A percentile compares a stretch with the other conserved stretches of the same genome.
Conservation (phyloP, 1,140 invertebrate genomes). For the Trypoxylus dichotomus region DNA sequence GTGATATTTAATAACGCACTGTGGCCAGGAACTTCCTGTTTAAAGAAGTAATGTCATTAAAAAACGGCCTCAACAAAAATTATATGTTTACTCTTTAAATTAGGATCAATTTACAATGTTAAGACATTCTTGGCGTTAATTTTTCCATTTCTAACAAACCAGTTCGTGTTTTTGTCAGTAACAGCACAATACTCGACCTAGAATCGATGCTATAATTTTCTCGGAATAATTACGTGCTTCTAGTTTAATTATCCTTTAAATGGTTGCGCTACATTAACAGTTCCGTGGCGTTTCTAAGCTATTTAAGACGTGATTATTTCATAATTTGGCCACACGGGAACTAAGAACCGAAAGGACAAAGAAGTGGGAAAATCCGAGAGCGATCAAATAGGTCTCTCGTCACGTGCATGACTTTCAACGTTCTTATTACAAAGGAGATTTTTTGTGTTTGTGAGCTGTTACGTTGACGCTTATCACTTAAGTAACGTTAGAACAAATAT, state of each 20-base stretch:
- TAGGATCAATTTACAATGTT: background rate
- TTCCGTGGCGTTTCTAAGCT: background rate
- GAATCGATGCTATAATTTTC: background rate
- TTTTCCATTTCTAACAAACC: background rate
- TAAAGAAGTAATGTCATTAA: background rate
- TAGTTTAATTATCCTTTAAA: background rate
- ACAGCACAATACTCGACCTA: background rate
- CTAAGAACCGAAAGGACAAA: background rate
- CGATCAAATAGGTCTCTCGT: background rate
- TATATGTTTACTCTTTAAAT: slow-evolving; percentile 7
- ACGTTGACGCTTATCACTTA: too few relatives aligned
- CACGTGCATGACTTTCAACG: background rate
- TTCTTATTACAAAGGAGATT: background rate
- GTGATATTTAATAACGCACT: background rate
- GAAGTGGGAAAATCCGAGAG: background rate
- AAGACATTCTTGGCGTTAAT: background rate
- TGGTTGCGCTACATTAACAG: background rate
- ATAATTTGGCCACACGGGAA: slow-evolving; percentile 3
- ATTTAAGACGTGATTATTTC: slow-evolving; percentile 18
- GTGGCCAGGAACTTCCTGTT: background rate
- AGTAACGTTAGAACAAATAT: too few relatives aligned
- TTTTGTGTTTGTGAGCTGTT: background rate
- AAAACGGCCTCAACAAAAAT: background rate
- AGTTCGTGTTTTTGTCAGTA: background rate
- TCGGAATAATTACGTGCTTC: background rate